These are phyloP conservation scores for Panzeria rudis DNA, from an alignment of 2,888 invertebrate species.

Conservation along the genomic window DNA sequence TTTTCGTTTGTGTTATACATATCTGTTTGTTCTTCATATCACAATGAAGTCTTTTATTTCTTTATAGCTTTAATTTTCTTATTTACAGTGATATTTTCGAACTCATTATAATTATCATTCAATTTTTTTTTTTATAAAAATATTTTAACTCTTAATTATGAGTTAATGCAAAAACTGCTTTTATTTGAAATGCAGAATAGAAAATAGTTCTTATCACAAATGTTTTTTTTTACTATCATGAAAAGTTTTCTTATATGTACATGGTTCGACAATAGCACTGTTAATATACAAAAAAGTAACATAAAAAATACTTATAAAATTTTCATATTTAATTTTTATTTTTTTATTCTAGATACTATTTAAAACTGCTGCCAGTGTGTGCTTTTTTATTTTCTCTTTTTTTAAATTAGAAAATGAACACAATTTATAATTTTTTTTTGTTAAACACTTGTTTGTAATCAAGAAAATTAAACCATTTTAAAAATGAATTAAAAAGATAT, in stretches of 20 bases:
- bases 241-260: neutral
- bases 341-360: slow-evolving; percentile 70
- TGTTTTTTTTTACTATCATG: too few relatives aligned
- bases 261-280: too few relatives aligned
- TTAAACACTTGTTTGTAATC: slow-evolving; percentile 47
- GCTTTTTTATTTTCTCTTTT: slow-evolving; percentile 72
- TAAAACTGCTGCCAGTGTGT: slow-evolving; percentile 74
- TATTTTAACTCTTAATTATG: too few relatives aligned
- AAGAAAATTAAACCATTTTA: slow-evolving; percentile 58
- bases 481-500: slow-evolving; percentile 42
- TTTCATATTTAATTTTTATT: slow-evolving; percentile 50
- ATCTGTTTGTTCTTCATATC: neutral
- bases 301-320: slow-evolving; percentile 5
- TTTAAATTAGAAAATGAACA: slow-evolving; percentile 66
- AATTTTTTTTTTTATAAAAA: too few relatives aligned
- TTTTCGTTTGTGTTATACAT: too few relatives aligned
- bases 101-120: too few relatives aligned
- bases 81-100: too few relatives aligned
- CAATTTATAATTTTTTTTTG: slow-evolving; percentile 40
- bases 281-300: neutral
- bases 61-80: too few relatives aligned
- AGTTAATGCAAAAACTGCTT: too few relatives aligned
- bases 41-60: too few relatives aligned
- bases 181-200: too few relatives aligned
- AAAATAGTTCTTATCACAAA: too few relatives aligned